Evolutionary conservation across 1,140 invertebrate species (phyloP).

Genomic region (Spodoptera litura): DNA sequence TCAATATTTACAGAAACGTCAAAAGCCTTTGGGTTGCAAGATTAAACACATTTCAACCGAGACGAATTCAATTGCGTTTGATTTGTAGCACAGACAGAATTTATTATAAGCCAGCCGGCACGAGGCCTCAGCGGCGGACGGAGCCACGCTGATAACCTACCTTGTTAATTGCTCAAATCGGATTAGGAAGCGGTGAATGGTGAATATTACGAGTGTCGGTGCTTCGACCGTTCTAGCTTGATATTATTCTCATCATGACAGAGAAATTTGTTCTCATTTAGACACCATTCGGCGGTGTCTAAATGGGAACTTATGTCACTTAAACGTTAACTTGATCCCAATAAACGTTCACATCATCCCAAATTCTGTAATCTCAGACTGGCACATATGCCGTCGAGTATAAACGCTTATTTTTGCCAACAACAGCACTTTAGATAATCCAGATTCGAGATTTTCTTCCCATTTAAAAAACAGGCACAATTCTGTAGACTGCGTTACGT

Average conservation of each 20-base stretch:
- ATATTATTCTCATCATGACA: neutral
- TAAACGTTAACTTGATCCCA: neutral
- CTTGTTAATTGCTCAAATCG: slow-evolving; percentile 32
- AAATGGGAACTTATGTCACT: neutral
- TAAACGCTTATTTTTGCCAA: slow-evolving; percentile 11
- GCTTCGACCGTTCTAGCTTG: neutral
- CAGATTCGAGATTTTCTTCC: slow-evolving; percentile 2
- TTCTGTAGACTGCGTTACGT: slow-evolving; percentile 33
- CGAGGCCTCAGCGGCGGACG: neutral
- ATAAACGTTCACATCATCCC: neutral
- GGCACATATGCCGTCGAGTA: no score
- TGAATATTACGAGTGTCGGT: slow-evolving; percentile 4
- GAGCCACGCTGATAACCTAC: slow-evolving; percentile 40
- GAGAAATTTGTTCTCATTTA: neutral
- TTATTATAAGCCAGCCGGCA: slow-evolving; percentile 25
- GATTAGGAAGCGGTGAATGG: slow-evolving; percentile 37
- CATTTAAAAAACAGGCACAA: slow-evolving; percentile 27
- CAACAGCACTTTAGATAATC: slow-evolving; percentile 26
- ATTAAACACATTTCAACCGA: slow-evolving; percentile 62
- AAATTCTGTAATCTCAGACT: neutral
- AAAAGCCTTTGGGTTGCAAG: slow-evolving; percentile 47
- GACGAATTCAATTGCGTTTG: slow-evolving; percentile 56
- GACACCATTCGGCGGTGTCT: no score
- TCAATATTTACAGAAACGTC: slow-evolving; percentile 54
- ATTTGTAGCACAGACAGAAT: slow-evolving; percentile 57